Percentiles rank a stretch among this genome's conserved stretches.
These are phyloP conservation scores for Rhamphomyia laevipes DNA, from an alignment of 2,888 invertebrate genomes.

Conservation along the genomic window DNA sequence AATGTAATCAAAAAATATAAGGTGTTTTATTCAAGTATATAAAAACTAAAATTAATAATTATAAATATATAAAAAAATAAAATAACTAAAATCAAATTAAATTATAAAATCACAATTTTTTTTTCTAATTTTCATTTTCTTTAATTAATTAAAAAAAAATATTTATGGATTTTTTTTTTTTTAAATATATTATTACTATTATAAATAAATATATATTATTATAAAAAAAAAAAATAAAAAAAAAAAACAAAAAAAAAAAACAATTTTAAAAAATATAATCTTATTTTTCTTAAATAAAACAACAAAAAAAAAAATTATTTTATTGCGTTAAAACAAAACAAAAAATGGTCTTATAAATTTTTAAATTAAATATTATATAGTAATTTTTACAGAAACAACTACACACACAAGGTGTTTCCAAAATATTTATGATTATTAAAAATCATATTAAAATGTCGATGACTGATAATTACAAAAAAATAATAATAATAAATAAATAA, in stretches of 20 bases:
- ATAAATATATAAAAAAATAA: background rate
- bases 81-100: background rate
- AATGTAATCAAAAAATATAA: background rate
- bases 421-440: no score
- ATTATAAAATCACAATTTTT: background rate
- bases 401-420: no score
- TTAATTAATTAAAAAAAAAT: background rate
- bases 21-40: background rate
- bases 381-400: no score
- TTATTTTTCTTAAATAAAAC: slow-evolving; percentile 3
- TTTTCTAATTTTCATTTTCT: background rate
- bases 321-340: background rate
- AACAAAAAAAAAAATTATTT: background rate
- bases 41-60: background rate
- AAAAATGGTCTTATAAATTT: background rate
- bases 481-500: no score
- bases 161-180: background rate
- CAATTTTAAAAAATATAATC: background rate
- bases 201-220: slow-evolving; percentile 15
- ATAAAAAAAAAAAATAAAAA: background rate
- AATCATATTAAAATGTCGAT: no score
- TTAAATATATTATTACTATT: slow-evolving; percentile 5
- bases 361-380: no score
- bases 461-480: no score
- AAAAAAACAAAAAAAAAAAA: background rate